Conservation (phyloP, 2,888 invertebrate genomes). For the Melolontha melolontha region DNA sequence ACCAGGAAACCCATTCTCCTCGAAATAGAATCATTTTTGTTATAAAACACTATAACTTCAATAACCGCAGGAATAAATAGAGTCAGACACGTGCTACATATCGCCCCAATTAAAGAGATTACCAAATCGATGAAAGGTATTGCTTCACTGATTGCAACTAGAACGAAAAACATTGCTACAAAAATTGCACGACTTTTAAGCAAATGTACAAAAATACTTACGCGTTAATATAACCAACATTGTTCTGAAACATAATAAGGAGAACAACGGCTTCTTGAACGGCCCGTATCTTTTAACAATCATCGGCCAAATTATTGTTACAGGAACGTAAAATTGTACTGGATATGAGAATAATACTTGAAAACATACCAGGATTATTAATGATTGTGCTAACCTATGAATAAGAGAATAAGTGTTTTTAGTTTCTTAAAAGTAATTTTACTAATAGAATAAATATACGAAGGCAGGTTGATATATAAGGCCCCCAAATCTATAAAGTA, state of each 20-base stretch:
- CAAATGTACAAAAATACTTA: conserved; percentile 70
- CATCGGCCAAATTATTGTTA: conserved; percentile 88
- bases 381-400: conserved; percentile 81
- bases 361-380: conserved; percentile 84
- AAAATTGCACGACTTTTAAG: no score
- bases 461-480: no score
- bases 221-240: conserved; percentile 83
- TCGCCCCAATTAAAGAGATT: conserved; percentile 91
- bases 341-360: conserved; percentile 93
- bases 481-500: no score
- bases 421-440: conserved; percentile 8
- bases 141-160: conserved; percentile 86
- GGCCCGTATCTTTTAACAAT: conserved; percentile 70
- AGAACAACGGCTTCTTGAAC: conserved; percentile 69
- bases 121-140: conserved; percentile 89
- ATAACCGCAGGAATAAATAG: conserved; percentile 33
- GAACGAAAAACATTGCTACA: conserved; percentile 56
- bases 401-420: conserved; percentile 34
- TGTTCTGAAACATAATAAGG: conserved; percentile 80
- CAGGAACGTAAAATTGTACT: conserved; percentile 94
- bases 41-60: conserved; percentile 27
- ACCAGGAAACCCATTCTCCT: conserved; percentile 2
- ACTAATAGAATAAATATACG: no score
- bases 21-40: background rate
- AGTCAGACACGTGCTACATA: conserved; percentile 36